Percentiles rank a stretch among this genome's conserved stretches.
phyloP scores from a whole-genome alignment of 2,113 vertebrate genomes.

The Thermophis baileyi region DNA sequence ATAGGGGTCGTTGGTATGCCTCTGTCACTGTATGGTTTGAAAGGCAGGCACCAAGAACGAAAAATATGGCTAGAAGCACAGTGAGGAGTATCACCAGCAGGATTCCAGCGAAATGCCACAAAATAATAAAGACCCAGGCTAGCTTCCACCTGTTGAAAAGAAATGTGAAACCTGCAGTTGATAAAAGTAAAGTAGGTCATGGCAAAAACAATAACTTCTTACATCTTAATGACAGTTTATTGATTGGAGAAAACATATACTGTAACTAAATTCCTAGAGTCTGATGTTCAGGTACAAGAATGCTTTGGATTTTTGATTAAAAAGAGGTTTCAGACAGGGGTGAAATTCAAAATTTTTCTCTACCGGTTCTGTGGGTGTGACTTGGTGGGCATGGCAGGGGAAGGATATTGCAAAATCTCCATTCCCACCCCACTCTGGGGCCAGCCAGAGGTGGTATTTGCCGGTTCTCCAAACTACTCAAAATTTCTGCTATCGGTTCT shows the following conservation, averaged over 20 bases:
- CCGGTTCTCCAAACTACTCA: too few relatives aligned
- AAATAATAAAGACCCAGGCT: background rate
- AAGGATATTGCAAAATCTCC: too few relatives aligned
- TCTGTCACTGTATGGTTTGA: constrained; percentile 11
- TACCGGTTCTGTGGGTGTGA: too few relatives aligned
- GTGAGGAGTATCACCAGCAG: constrained; percentile 7
- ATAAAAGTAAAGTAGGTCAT: background rate
- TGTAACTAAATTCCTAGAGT: background rate
- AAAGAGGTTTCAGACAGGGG: too few relatives aligned
- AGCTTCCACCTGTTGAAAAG: background rate
- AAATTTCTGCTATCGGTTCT: too few relatives aligned
- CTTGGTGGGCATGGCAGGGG: too few relatives aligned
- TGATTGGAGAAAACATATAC: background rate
- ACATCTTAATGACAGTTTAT: background rate
- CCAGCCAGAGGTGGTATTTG: too few relatives aligned
- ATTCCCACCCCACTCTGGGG: too few relatives aligned
- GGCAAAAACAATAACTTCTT: background rate
- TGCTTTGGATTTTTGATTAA: background rate
- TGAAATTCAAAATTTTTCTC: too few relatives aligned
- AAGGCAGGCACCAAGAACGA: background rate
- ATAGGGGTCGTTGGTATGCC: background rate
- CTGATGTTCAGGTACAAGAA: background rate
- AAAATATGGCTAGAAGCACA: background rate
- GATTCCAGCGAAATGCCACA: constrained; percentile 6
- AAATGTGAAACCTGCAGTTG: background rate